Percentiles rank a stretch among this genome's conserved stretches.
Conservation (phyloP, 2,113 vertebrate species). For the Eolophus roseicapilla region DNA sequence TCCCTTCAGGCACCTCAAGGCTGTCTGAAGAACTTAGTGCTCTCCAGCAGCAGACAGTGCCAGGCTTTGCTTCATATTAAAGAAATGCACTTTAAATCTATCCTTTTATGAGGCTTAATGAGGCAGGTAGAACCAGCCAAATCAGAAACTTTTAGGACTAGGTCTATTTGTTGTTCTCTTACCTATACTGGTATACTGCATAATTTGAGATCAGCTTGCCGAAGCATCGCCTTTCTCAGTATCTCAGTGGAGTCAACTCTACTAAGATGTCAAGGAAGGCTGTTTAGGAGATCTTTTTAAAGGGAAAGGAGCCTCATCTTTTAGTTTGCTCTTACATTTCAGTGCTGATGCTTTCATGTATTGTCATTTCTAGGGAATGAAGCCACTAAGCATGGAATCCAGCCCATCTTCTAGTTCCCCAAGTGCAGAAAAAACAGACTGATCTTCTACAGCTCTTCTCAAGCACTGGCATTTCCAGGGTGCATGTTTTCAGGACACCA, state of each 20-base stretch:
- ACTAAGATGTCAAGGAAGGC: neutral
- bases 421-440: neutral
- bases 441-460: neutral
- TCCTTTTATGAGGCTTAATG: neutral
- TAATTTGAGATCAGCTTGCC: neutral
- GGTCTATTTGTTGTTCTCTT: neutral
- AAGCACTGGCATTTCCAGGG: neutral
- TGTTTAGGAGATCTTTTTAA: neutral
- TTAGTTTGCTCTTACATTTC: neutral
- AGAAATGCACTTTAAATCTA: neutral
- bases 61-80: neutral
- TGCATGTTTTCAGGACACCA: neutral
- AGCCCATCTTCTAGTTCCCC: neutral
- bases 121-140: neutral
- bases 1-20: neutral
- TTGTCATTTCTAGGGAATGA: slow-evolving; percentile 26
- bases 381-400: neutral
- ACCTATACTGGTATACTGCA: neutral
- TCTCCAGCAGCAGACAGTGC: neutral
- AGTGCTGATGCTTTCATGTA: neutral
- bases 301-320: neutral
- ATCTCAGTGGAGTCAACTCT: neutral
- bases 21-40: neutral
- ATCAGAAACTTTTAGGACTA: neutral
- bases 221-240: neutral